Evolutionary conservation across 2,113 vertebrate species (phyloP).

Genomic region (Macquaria australasica): DNA sequence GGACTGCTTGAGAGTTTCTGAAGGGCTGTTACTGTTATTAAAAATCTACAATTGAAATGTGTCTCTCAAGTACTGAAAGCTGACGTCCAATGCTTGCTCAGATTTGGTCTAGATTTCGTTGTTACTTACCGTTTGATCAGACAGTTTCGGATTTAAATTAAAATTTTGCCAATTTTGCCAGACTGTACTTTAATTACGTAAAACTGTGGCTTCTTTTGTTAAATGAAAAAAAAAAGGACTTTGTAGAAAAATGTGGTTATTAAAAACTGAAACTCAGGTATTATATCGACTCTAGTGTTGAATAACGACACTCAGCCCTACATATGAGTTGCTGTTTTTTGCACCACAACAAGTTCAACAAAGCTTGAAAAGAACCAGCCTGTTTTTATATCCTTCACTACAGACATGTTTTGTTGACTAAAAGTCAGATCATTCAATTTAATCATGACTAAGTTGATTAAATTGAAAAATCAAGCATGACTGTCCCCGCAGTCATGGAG

Average conservation of each 20-base stretch:
- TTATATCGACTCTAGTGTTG: neutral
- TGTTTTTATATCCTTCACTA: neutral
- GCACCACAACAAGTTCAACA: neutral
- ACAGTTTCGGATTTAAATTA: neutral
- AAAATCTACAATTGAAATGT: neutral
- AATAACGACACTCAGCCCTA: neutral
- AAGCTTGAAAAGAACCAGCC: neutral
- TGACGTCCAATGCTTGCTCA: too few species aligned
- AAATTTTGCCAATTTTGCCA: too few species aligned
- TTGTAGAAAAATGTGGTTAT: too few species aligned
- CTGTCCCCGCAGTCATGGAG: too few species aligned
- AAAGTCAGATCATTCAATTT: too few species aligned
- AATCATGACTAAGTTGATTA: too few species aligned
- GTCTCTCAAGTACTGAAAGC: neutral
- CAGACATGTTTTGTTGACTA: neutral
- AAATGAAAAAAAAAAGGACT: too few species aligned
- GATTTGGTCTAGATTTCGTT: neutral
- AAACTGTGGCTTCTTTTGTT: neutral
- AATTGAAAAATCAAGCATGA: neutral
- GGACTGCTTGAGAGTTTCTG: slow-evolving; percentile 1
- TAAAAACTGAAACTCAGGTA: too few species aligned
- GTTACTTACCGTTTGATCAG: neutral
- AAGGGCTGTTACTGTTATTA: neutral
- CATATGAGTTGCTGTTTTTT: too few species aligned
- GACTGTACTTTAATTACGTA: neutral